A percentile compares a stretch with the other conserved stretches of the same genome.
phyloP scores from a whole-genome alignment of 2,797 vertebrate species.

The Pyrocephalus nanus region DNA sequence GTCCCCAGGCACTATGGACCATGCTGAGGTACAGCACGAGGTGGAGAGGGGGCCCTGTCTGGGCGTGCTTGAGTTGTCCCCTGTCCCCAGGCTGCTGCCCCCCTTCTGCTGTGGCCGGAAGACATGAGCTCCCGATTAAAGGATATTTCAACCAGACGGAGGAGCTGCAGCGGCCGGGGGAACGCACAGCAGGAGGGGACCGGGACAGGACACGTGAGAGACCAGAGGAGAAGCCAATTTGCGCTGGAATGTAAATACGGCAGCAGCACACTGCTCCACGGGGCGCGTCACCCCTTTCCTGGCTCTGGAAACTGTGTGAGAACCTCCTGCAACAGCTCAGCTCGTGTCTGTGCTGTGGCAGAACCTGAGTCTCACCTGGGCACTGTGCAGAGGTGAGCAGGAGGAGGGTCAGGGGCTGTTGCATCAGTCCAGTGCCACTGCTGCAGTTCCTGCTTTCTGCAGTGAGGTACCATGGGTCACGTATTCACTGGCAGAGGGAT shows the following conservation, averaged over 20 bases:
- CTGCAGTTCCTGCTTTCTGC: not conserved
- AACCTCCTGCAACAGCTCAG: not conserved
- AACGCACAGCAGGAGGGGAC: not conserved
- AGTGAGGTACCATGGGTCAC: fast-evolving
- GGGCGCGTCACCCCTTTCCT: not conserved
- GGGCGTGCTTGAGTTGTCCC: fast-evolving
- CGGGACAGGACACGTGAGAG: not conserved
- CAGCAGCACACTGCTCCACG: not conserved
- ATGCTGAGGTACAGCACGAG: not conserved
- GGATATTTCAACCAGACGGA: slow-evolving; percentile 20
- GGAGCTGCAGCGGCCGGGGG: not conserved
- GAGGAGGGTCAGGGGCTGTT: not conserved
- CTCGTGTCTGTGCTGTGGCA: fast-evolving
- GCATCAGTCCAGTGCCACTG: not conserved
- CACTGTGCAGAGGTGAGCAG: not conserved
- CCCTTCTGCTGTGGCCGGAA: not conserved
- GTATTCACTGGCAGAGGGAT: not conserved
- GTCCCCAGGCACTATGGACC: fast-evolving
- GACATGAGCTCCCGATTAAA: slow-evolving; percentile 21
- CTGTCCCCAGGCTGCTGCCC: not conserved
- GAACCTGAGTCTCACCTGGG: not conserved
- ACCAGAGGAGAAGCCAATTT: slow-evolving; percentile 14
- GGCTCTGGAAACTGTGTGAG: not conserved
- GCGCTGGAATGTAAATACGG: slow-evolving; percentile 48
- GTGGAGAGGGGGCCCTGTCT: too few species aligned